These are phyloP conservation scores for Anser cygnoides DNA, from an alignment of 2,113 vertebrate species.

Conservation along the genomic window DNA sequence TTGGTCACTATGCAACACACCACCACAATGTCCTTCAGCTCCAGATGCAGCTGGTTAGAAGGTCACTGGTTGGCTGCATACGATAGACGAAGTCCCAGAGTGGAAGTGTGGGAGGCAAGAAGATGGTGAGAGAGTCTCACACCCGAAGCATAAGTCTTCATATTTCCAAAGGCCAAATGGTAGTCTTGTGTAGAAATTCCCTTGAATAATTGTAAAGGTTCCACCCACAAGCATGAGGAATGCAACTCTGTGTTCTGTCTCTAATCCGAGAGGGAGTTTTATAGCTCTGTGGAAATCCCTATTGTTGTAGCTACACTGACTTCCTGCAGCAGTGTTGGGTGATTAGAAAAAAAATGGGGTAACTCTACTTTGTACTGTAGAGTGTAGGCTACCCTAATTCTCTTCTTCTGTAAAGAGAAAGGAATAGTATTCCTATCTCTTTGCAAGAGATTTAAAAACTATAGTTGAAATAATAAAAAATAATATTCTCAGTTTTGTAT, in stretches of 20 bases:
- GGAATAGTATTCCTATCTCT: neutral
- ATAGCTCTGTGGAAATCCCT: constrained; percentile 6
- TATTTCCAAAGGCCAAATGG: neutral
- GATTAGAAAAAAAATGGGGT: neutral
- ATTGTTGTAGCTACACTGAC: neutral
- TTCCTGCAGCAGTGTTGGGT: constrained; percentile 21
- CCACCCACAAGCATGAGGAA: neutral
- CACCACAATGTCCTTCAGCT: neutral
- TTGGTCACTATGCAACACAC: neutral
- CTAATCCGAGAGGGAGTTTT: neutral
- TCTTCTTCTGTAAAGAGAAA: neutral
- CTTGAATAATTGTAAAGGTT: neutral
- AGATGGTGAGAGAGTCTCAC: neutral
- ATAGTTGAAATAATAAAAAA: neutral
- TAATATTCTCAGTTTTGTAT: neutral
- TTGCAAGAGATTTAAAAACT: neutral
- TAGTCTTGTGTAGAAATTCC: neutral
- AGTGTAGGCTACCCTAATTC: neutral
- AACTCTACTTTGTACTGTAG: neutral
- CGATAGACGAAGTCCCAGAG: neutral
- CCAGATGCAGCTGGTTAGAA: neutral
- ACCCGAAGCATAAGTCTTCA: neutral
- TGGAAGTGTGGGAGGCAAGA: neutral
- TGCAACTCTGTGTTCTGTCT: neutral
- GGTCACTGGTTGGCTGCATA: neutral